Evolutionary conservation across 2,113 vertebrate genomes (phyloP), one percentile per base, ranked within the genome.

Genomic region (Parus major): DNA sequence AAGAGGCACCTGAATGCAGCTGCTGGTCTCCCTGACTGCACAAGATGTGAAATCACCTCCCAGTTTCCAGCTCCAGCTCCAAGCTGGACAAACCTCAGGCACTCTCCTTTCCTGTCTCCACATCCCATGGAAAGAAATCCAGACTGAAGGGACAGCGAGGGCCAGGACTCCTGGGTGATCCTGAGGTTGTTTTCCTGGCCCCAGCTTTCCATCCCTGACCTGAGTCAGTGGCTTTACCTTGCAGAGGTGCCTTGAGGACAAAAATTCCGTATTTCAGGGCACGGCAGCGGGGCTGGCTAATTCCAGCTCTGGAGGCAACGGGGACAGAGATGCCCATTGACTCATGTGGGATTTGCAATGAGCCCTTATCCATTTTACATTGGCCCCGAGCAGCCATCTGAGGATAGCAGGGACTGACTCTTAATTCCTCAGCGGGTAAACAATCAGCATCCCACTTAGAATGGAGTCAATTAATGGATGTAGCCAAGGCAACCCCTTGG

Each of bases 311-410:
- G 90, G 56, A 92, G 76, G 49, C 52, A 94, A 79, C 50, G 76
- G 95, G 94, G 25, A 36, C 42, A 92, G 93, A 86, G 87, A 29
- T 92, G 72, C 90, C 90, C 93, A 95, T 93, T 96, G 94, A 96
- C 86, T 96, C 89, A 53, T 5, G 64, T n/a, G 68, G 88, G 90
- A 88, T 96, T 95, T 93, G 75, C 80, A 68, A 14, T 75, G 80
- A 96, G 60, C 92, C 39, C 68, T 93, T 29, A 75, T 96, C 90
- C 66, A 87, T 96, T 86, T 71, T 63, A 10, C 80, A 90, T 60
- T 9, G 77, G 41, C 28, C 80, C 55, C 39, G 4, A 93, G 77
- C 94, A 97, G 93, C 60, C 96, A 93, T 52, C 27, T 92, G 94
- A 94, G 92, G 95, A 88, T 77, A 96, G 72, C 77, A 71, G 65